Conservation (phyloP, 1,140 invertebrate genomes). For the Leptinotarsa texana region DNA sequence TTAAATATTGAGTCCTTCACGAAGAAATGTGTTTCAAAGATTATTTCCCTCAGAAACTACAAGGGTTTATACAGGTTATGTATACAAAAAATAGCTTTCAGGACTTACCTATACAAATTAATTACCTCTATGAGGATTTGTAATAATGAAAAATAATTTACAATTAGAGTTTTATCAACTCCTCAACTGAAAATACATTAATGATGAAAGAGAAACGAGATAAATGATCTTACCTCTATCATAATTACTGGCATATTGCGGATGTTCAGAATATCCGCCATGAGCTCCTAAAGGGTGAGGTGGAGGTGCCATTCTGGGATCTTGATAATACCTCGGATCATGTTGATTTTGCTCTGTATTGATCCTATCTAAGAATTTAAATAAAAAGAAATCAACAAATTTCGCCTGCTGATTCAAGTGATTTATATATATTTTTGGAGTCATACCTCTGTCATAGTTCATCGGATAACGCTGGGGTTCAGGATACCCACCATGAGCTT, state of each 20-base stretch:
- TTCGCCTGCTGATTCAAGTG: not conserved
- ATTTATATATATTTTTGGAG: not conserved
- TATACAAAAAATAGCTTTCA: no score
- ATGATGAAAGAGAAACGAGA: not conserved
- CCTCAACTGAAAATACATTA: no score
- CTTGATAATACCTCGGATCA: not conserved
- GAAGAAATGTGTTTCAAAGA: no score
- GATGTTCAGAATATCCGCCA: not conserved
- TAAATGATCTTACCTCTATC: not conserved
- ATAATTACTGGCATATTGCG: not conserved
- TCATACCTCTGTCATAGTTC: not conserved
- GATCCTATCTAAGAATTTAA: not conserved
- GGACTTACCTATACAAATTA: no score
- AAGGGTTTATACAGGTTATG: no score
- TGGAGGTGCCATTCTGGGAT: not conserved
- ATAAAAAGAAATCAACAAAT: not conserved
- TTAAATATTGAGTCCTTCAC: no score
- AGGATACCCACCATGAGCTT: not conserved
- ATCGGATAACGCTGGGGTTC: not conserved
- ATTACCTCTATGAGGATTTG: no score
- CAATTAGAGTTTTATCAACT: no score
- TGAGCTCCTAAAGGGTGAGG: not conserved
- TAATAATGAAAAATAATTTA: no score
- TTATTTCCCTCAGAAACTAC: no score
- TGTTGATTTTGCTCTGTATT: not conserved